Evolutionary conservation across 1,140 invertebrate species (phyloP).

Genomic region (Rhopalosiphum maidis): DNA sequence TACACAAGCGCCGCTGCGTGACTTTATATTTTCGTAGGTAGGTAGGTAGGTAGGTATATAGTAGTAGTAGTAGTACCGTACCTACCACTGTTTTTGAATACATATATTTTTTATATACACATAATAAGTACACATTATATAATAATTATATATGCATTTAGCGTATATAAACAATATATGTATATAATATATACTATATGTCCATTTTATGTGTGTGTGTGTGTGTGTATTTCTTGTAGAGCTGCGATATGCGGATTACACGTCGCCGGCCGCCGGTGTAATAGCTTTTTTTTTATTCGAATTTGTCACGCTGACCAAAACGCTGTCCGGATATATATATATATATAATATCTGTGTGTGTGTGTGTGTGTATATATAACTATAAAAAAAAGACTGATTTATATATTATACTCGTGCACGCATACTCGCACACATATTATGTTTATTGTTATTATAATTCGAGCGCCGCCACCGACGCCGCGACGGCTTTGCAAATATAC

Average conservation of each 20-base stretch:
- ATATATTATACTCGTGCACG: background rate
- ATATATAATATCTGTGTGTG: background rate
- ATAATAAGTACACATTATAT: background rate
- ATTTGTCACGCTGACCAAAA: slow-evolving; percentile 13
- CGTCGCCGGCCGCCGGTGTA: background rate
- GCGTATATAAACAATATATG: no score
- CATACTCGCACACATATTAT: background rate
- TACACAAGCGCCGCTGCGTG: background rate
- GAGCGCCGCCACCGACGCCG: background rate
- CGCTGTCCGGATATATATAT: background rate
- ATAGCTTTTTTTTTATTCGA: background rate
- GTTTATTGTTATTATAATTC: background rate
- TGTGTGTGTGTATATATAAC: background rate
- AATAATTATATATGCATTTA: background rate
- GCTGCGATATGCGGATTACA: background rate
- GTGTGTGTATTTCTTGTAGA: background rate
- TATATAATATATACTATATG: no score
- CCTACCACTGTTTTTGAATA: background rate
- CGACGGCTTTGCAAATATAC: slow-evolving; percentile 4
- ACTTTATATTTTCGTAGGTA: background rate
- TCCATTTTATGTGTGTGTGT: background rate
- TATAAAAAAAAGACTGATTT: slow-evolving; percentile 13
- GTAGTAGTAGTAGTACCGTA: no score
- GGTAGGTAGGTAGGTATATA: no score
- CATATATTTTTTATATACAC: background rate